Evolutionary conservation across 2,888 invertebrate species (phyloP).

Genomic region (Rotaria socialis): DNA sequence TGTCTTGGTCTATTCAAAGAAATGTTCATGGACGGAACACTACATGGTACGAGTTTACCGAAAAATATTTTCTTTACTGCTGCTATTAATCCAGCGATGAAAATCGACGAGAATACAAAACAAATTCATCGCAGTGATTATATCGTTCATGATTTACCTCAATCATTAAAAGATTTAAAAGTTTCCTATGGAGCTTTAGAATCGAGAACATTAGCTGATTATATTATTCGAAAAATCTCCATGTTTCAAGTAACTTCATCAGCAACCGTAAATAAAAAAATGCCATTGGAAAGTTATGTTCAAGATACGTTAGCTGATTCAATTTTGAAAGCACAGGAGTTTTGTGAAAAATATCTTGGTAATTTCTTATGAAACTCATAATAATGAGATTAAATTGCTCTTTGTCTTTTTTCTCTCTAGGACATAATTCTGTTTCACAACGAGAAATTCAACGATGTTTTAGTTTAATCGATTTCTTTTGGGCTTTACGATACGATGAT

Average conservation of each 20-base stretch:
- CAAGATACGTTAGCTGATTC: not conserved
- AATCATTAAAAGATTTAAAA: slow-evolving; percentile 32
- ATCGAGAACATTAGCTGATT: not conserved
- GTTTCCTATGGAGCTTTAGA: not conserved
- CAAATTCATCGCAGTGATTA: slow-evolving; percentile 2
- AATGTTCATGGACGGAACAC: not conserved
- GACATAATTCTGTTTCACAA: slow-evolving; percentile 2
- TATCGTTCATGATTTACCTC: slow-evolving; percentile 3
- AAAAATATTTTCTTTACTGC: slow-evolving; percentile 38
- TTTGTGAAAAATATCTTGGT: slow-evolving; percentile 14
- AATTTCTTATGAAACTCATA: not conserved
- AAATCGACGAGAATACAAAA: not conserved
- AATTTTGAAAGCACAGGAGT: not conserved
- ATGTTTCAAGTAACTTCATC: not conserved
- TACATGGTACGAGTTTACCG: not conserved
- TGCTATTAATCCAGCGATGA: slow-evolving; percentile 39
- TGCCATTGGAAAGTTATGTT: not conserved
- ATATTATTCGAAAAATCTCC: not conserved
- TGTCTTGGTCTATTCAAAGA: not conserved
- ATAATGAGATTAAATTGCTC: too few species aligned
- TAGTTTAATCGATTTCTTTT: not conserved
- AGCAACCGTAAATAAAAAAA: not conserved
- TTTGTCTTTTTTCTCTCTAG: not conserved
- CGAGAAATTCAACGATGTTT: slow-evolving; percentile 38
- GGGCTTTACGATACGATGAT: not conserved